A percentile compares a stretch with the other conserved stretches of the same genome.
phyloP scores from a whole-genome alignment of 2,888 invertebrate genomes.

The Gari tellinella region DNA sequence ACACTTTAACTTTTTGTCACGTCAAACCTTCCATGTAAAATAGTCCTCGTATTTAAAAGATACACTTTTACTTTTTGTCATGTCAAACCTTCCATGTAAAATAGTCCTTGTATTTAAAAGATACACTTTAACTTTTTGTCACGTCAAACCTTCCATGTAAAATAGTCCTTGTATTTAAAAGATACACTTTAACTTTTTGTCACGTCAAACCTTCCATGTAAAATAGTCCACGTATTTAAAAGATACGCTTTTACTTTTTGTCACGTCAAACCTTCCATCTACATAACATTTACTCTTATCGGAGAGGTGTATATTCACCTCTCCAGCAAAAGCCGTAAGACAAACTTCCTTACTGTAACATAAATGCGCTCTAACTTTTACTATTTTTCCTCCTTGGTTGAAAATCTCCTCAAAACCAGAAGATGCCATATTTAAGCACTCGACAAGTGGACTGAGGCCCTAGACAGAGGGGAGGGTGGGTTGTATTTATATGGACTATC shows the following conservation, averaged over 20 bases:
- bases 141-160: slow-evolving; percentile 5
- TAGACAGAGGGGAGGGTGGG: too few relatives aligned
- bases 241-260: slow-evolving; percentile 5
- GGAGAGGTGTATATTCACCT: slow-evolving; percentile 1
- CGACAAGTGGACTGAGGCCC: too few relatives aligned
- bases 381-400: too few relatives aligned
- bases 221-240: slow-evolving; percentile 4
- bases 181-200: slow-evolving; percentile 3
- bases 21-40: slow-evolving; percentile 7
- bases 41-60: too few relatives aligned
- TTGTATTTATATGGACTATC: too few relatives aligned
- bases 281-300: slow-evolving; percentile 10
- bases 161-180: too few relatives aligned
- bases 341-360: slow-evolving; percentile 5
- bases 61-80: slow-evolving; percentile 3
- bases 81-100: slow-evolving; percentile 5
- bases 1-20: slow-evolving; percentile 1
- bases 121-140: slow-evolving; percentile 1
- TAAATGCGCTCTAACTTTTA: slow-evolving; percentile 5
- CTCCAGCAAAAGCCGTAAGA: background rate
- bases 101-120: too few relatives aligned
- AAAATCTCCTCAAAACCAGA: too few relatives aligned
- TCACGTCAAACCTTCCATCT: slow-evolving; percentile 2
- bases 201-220: slow-evolving; percentile 3
- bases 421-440: too few relatives aligned